Evolutionary conservation across 2,797 vertebrate species (phyloP).

Genomic region (Crenuchus spilurus): DNA sequence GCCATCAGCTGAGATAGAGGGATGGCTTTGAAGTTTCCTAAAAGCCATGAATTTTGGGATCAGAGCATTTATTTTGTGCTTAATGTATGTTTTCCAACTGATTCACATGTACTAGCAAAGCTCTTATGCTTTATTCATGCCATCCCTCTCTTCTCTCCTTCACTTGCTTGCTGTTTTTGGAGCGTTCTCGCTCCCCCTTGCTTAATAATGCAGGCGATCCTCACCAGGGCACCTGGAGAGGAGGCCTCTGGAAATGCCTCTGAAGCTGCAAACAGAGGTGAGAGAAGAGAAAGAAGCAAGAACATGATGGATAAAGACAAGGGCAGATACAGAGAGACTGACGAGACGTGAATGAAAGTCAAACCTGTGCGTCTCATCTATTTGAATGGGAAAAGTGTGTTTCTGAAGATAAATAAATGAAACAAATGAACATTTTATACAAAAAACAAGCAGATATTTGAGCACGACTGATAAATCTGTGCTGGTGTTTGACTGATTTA

Average conservation of each 20-base stretch:
- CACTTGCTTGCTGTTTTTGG: neutral
- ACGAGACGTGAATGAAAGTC: neutral
- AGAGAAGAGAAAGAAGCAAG: neutral
- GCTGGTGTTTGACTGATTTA: too few relatives aligned
- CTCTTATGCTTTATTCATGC: conserved; percentile 30
- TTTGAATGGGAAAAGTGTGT: neutral
- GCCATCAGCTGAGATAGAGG: neutral
- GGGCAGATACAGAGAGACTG: neutral
- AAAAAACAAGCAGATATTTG: too few relatives aligned
- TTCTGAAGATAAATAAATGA: neutral
- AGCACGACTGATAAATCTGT: too few relatives aligned
- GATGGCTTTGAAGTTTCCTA: neutral
- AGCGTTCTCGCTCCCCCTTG: neutral
- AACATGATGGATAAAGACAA: neutral
- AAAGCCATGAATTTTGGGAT: neutral
- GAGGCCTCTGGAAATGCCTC: neutral
- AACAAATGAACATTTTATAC: too few relatives aligned
- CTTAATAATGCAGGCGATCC: conserved; percentile 1
- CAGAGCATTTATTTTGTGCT: neutral
- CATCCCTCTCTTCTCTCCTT: neutral
- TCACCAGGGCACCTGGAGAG: neutral
- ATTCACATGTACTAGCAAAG: neutral
- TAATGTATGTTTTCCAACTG: conserved; percentile 3
- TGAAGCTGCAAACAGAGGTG: neutral
- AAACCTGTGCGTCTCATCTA: neutral